Evolutionary conservation across 37 sponge, comb jelly and placozoan species (phyloP).

Genomic region (Amphimedon queenslandica): DNA sequence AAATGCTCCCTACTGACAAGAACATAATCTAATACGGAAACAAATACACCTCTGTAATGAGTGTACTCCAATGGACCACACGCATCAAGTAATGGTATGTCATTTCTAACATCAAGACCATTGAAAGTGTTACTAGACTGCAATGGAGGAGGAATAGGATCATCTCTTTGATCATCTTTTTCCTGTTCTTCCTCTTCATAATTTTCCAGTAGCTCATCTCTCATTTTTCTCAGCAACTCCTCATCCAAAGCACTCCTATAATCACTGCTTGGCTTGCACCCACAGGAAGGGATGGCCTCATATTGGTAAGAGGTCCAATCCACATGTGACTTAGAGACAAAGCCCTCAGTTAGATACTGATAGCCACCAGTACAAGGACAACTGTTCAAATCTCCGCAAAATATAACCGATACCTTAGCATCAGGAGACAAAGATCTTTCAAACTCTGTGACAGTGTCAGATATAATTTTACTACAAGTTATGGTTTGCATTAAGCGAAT

Average conservation of each 20-base stretch:
- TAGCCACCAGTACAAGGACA: conserved; percentile 75
- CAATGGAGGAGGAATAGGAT: background rate
- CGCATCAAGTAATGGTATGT: conserved; percentile 53
- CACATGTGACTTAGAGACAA: conserved; percentile 17
- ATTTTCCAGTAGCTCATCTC: too few species aligned
- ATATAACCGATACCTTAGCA: conserved; percentile 32
- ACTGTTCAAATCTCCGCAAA: conserved; percentile 87
- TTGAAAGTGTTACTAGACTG: conserved; percentile 14
- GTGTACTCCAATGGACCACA: conserved; percentile 52
- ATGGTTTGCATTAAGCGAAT: conserved; percentile 73
- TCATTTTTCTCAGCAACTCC: background rate
- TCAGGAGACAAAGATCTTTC: background rate
- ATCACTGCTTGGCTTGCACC: too few species aligned
- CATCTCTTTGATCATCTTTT: background rate
- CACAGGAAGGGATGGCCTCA: conserved; percentile 22
- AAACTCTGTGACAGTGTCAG: conserved; percentile 18
- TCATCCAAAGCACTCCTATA: too few species aligned
- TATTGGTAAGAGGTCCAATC: conserved; percentile 55
- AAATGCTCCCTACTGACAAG: conserved; percentile 51
- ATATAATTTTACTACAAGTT: conserved; percentile 27
- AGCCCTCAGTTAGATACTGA: conserved; percentile 48
- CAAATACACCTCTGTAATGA: conserved; percentile 57
- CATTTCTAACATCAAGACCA: conserved; percentile 29
- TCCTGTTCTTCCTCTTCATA: background rate
- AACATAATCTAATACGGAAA: conserved; percentile 74